Evolutionary conservation across 2,113 vertebrate genomes (phyloP), one percentile per base, ranked within the genome.

Genomic region (Stercorarius parasiticus): DNA sequence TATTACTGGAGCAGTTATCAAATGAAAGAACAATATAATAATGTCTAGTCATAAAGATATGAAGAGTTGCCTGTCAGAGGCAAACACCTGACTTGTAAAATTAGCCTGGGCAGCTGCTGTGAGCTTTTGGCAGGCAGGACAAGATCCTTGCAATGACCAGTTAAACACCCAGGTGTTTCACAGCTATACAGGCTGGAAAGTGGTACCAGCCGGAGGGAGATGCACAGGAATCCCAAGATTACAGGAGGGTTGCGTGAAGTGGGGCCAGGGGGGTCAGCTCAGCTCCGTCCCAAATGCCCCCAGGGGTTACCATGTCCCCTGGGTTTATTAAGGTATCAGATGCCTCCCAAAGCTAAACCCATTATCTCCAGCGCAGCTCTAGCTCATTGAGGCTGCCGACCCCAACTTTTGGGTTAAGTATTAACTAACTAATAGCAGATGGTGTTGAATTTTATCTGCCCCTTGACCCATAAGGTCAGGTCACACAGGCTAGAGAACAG

Each of bases 1-100:
- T 71, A 88, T 98, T 96, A 94, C 93, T 90, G 69, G 18, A 91
- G 81, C 93, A 92, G 94, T 95, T 96, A 96, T 95, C 90, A 97
- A 95, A 97, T 95, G 93, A 94, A 98, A 97, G 93, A 95, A 96
- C 91, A 92, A 94, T 97, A 89, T 92, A 90, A 92, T 97, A 95
- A 97, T 86, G 73, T 93, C 72, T 88, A 78, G 70, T 70, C 95
- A 47, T 95, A 93, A 95, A 96, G 85, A 87, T 45, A 74, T 85
- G 87, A 96, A 58, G 76, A 93, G 56, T 89, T 95, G 82, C 81
- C 94, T 94, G 87, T 95, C 93, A 95, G 86, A 92, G 59, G 52
- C 73, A 93, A 95, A 83, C 67, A 58, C 66, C 86, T 81, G 56
- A 94, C 77, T 82, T 72, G 82, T 72, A 80, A 95, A 95, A 90